Evolutionary conservation across 1,140 invertebrate genomes (phyloP), one percentile per base, ranked within the genome.

Genomic region (Drosophila varians): DNA sequence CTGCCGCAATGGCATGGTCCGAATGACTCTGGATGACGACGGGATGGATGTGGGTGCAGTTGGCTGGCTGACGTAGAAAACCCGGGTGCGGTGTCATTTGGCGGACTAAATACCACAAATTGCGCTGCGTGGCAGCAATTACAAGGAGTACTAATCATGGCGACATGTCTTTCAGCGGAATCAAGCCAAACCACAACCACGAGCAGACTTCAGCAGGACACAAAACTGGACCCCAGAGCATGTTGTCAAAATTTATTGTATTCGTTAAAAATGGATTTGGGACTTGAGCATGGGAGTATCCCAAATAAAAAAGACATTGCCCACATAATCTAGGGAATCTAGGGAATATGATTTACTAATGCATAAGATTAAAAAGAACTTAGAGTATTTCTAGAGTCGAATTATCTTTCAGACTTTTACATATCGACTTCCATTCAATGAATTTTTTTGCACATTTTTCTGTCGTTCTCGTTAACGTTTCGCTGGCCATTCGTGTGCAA

Each of bases 61-160:
- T 31, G 40, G 42, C 31, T 5, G 60, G 25, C 49, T 34, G 47
- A 18, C 11, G 34, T n/a, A 16, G 40, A 11, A n/a, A n/a, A 16
- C 26, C 12, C 23, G 43, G 46, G 46, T 62, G 58, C 38, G 73
- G 62, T 77, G 80, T 86, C 68, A 86, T 80, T 86, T 86, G 71
- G 68, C 42, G 76, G 23, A 58, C 80, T 86, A 86, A 86, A 86
- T 74, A 86, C 80, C 80, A 23, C 80, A 86, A 86, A 86, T 86
- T 80, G 80, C 76, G 68, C 76, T 80, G 73, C 75, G 58, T 86
- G 69, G 73, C 73, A 55, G 76, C 80, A 86, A 86, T 86, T 86
- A 86, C 82, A 80, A 83, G 80, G 77, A 84, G 74, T 72, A 77
- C 74, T 84, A 84, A 84, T 83, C 71, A 84, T 77, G 74, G 46